Percentiles rank a stretch among this genome's conserved stretches.
These are phyloP conservation scores for Anableps anableps DNA, from an alignment of 2,797 vertebrate species.

Conservation along the genomic window DNA sequence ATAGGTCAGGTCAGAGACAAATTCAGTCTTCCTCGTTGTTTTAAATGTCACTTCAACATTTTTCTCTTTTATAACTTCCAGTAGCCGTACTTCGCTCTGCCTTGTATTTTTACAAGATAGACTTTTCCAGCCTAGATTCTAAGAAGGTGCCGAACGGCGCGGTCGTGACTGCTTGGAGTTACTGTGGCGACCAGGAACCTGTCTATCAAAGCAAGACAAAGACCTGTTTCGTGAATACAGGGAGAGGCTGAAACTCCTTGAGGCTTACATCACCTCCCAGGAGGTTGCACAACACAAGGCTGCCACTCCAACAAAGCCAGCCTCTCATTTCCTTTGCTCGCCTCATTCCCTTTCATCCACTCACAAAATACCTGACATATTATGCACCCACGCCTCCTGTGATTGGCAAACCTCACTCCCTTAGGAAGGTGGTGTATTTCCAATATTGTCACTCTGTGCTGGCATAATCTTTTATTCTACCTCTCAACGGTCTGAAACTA, in stretches of 20 bases:
- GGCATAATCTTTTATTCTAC: conserved; percentile 35
- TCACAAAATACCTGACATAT: conserved; percentile 60
- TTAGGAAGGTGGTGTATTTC: conserved; percentile 49
- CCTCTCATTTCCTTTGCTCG: conserved; percentile 27
- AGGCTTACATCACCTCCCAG: conserved; percentile 73
- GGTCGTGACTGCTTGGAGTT: conserved; percentile 27
- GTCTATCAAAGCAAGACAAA: conserved; percentile 73
- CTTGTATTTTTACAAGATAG: conserved; percentile 28
- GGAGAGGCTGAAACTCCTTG: conserved; percentile 75
- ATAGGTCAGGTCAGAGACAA: conserved; percentile 35
- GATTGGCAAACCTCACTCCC: conserved; percentile 57
- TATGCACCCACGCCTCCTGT: conserved; percentile 36
- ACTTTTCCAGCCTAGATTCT: conserved; percentile 21
- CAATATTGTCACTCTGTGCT: conserved; percentile 34
- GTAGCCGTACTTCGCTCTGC: conserved; percentile 24
- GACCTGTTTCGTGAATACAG: conserved; percentile 69
- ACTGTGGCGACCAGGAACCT: conserved; percentile 60
- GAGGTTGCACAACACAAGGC: conserved; percentile 70
- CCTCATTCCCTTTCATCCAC: conserved; percentile 44
- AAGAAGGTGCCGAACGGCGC: conserved; percentile 33
- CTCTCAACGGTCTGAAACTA: conserved; percentile 23
- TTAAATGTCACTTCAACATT: conserved; percentile 32
- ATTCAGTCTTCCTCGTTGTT: conserved; percentile 19
- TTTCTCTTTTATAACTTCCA: conserved; percentile 26
- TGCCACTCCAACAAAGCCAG: conserved; percentile 59